Evolutionary conservation across 1,140 invertebrate genomes (phyloP), one percentile per base, ranked within the genome.

Genomic region (Dryas iulia): DNA sequence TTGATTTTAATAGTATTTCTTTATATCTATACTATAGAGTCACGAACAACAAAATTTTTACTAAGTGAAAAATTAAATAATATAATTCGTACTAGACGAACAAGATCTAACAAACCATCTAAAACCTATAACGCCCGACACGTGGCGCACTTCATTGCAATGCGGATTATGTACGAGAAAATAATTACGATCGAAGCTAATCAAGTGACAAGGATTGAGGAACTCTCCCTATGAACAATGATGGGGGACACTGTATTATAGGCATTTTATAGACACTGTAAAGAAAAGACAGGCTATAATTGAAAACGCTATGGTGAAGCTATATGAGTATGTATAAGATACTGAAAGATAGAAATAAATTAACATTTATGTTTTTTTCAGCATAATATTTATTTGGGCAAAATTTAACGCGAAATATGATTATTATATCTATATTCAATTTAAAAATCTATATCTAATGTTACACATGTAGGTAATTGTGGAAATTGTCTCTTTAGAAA

Each of bases 181-280:
- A 88, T 88, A 87, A 88, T 90, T 87, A 88, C 83, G 77, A 84
- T 81, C 74, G 83, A 80, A 84, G 78, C 79, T 87, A 88, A 89
- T 89, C 83, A 90, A 90, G 78, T 89, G 76, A 81, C 71, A 73
- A 59, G 76, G 77, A 86, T 83, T 79, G 79, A 80, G 78, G 82
- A 83, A 84, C 39, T 47, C 39, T 72, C 74, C 74, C 69, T 63
- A 21, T 18, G 39, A 47, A 39, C 33, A 39, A 47, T 21, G 39
- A 21, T 47, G 14, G 39, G 39, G 39, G 39, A 47, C 6, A 47
- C 14, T 3, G 26, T 6, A 28, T 28, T 28, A 28, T 28, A 28
- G 26, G 2, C n/a, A 47, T 47, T 47, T 47, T 7, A 21, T 21
- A 21, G 14, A 21, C 18, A 47, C 14, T 18, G n/a, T 18, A n/a